Evolutionary conservation across 2,888 invertebrate genomes (phyloP), one percentile per base, ranked within the genome.

Genomic region (Anodontia alba): DNA sequence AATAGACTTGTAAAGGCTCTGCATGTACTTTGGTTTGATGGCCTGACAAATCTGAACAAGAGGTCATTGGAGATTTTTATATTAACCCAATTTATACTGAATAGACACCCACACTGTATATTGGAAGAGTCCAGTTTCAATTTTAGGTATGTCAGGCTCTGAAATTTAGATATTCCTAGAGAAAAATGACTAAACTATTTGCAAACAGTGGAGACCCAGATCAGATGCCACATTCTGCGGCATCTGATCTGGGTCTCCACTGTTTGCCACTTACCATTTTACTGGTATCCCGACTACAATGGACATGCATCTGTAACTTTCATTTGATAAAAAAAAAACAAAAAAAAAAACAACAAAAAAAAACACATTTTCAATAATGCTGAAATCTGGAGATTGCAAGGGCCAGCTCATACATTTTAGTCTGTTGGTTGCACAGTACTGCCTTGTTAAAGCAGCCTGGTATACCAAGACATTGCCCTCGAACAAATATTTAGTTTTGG

Each of bases 261-360:
- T n/a, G n/a, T n/a, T n/a, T n/a, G n/a, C n/a, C n/a, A n/a, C n/a
- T n/a, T n/a, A n/a, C n/a, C n/a, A n/a, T n/a, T n/a, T n/a, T n/a
- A n/a, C n/a, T n/a, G n/a, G n/a, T n/a, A n/a, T n/a, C n/a, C n/a
- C n/a, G n/a, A n/a, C n/a, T n/a, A n/a, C n/a, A n/a, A n/a, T n/a
- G n/a, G 1, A 51, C 33, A 2, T n/a, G 31, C 2, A 51, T 29
- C 36, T 71, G 51, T n/a, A 71, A 23, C 20, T 71, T 71, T 51
- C 71, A 51, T 33, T 71, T 71, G 23, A 71, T 71, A 10, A 26
- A n/a, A n/a, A n/a, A n/a, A n/a, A n/a, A n/a, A n/a, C n/a, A n/a
- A n/a, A n/a, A n/a, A n/a, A n/a, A n/a, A n/a, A n/a, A n/a, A n/a
- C n/a, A n/a, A n/a, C n/a, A n/a, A n/a, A n/a, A n/a, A n/a, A 23